These are phyloP conservation scores for Athene cunicularia DNA, from an alignment of 2,113 vertebrate species.

Conservation along the genomic window DNA sequence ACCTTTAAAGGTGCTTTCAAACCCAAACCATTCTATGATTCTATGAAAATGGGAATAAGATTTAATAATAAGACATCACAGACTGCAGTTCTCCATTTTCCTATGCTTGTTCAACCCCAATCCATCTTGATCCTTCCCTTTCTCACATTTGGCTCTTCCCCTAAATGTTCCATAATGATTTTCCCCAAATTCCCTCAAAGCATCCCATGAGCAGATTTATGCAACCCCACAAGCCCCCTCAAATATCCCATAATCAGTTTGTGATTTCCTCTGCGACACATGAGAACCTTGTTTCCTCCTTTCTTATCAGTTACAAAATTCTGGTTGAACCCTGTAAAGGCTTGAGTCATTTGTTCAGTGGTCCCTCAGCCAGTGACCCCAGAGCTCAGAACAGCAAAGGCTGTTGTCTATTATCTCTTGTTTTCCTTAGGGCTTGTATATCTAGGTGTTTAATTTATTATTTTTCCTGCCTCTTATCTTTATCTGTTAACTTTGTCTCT, in stretches of 20 bases:
- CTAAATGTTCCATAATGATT: background rate
- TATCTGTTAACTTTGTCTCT: background rate
- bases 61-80: background rate
- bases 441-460: conserved; percentile 14
- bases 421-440: conserved; percentile 7
- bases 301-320: background rate
- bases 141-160: background rate
- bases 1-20: background rate
- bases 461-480: conserved; percentile 27
- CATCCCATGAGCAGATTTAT: background rate
- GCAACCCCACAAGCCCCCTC: background rate
- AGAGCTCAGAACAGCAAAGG: background rate
- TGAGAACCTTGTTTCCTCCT: background rate
- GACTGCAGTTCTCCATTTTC: background rate
- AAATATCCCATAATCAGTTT: background rate
- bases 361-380: background rate
- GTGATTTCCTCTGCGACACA: background rate
- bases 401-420: background rate
- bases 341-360: background rate
- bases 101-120: background rate
- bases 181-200: background rate
- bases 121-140: background rate
- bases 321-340: background rate
- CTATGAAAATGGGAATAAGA: background rate
- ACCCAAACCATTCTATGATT: background rate